Evolutionary conservation across 30 jellyfish, hydroid and myxozoan genomes (phyloP), one percentile per base, ranked within the genome.

Genomic region (Chironex yamaguchii): DNA sequence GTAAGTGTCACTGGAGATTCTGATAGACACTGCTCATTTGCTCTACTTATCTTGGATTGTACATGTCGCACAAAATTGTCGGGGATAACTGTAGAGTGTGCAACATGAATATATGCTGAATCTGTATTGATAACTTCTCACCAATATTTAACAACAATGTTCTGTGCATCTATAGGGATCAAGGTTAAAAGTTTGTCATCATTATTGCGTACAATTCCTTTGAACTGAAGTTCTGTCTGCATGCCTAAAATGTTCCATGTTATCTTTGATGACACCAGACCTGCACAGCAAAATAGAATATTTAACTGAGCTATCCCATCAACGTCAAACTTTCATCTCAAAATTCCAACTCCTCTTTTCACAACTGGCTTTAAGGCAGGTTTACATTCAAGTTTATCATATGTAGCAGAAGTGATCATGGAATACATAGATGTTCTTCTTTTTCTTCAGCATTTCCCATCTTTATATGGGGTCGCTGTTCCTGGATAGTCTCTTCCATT

Each of bases 181-280:
- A 71, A 71, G 14, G 85, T 71, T n/a, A 71, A 23, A 14, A 48
- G 30, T 4, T 28, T 69, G 12, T 69, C 36, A 2, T 69, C 83
- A 3, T 69, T 23, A 22, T 34, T 34, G 3, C 83, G 11, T 69
- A 30, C 72, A 4, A 34, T 22, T 30, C 72, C 83, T 29, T 30
- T 69, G 24, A 69, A 32, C 72, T 34, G 76, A 2, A 29, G 13
- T 69, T 69, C 83, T 3, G 83, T 69, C 76, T 69, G 72, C 4
- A 69, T 69, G 1, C 83, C 83, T 6, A 36, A 71, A 34, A 71
- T 71, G 29, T 42, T 9, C 13, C 71, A 34, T 34, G 72, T 42
- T 28, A 71, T 42, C 6, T 21, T 27, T 24, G 85, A 17, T 6
- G 34, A 6, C 4, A 71, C 63, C 34, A 71, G 29, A 6, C 42